Base-by-base conservation (phyloP, 2,888 invertebrate species). In the Drosophila incognita region DNA sequence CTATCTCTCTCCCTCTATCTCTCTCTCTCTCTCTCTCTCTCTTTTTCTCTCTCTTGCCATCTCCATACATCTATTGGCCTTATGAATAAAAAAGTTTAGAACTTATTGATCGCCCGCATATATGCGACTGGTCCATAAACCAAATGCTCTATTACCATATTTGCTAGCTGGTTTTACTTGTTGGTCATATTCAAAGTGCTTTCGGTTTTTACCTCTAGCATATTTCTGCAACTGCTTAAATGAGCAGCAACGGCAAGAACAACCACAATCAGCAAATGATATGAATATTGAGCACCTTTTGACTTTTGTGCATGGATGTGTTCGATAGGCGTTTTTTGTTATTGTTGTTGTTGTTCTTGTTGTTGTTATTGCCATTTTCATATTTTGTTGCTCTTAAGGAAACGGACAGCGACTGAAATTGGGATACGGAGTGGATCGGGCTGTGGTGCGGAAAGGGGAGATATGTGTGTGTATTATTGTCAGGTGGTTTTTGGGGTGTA, bases 211-310 rank as follows among this genome's bases (percentile, higher is more conserved):
- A 40, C 49, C 40, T 68, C 33, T 49, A 15, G 1, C 24, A 53
- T 36, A 53, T 64, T 52, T 52, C n/a, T 35, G 27, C 62, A 38
- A 31, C 62, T 35, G 11, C 6, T 15, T 8, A 46, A 7, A 8
- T 24, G 11, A 33, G 40, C 42, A 24, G 6, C 38, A 65, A 49
- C 46, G 46, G 11, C 57, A 58, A 21, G 46, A 53, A 24, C 48
- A 53, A 62, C 33, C 62, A 46, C 53, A 67, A 49, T 27, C 49
- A 48, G 53, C 75, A 58, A 69, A 69, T 74, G 64, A 65, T 75
- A 82, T 81, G 81, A 82, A 81, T 81, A 82, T 81, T 81, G 78
- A 82, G 75, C 79, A 81, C 75, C 75, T 81, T 81, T 81, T 68
- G 73, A 73, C 79, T 79, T 81, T 66, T 75, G 66, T 72, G 69